Percentiles rank a stretch among this genome's conserved stretches.
Evolutionary conservation across 1,140 invertebrate species (phyloP).

Genomic region (Venustaconcha ellipsiformis): DNA sequence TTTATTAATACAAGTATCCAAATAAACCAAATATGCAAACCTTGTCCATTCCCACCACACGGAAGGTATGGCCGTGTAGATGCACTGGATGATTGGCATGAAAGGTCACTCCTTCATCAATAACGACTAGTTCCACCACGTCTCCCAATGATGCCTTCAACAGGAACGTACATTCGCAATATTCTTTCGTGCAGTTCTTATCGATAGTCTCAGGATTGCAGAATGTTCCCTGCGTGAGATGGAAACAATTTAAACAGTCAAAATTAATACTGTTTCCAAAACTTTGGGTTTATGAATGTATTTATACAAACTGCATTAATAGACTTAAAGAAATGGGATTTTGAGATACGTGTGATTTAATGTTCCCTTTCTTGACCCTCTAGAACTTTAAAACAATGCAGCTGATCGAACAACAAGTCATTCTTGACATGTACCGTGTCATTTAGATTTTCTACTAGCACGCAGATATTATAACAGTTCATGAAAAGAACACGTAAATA

Average conservation of each 20-base stretch:
- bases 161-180: constrained; percentile 47
- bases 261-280: no score
- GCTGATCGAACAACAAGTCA: not conserved
- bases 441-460: not conserved
- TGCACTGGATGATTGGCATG: constrained; percentile 78
- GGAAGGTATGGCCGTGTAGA: constrained; percentile 81
- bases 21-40: constrained; percentile 17
- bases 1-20: not conserved
- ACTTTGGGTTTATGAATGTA: no score
- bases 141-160: constrained; percentile 45
- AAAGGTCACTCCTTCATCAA: constrained; percentile 56
- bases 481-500: not conserved
- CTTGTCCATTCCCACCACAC: constrained; percentile 74
- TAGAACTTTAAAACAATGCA: not conserved
- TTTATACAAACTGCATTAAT: no score
- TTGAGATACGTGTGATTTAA: no score
- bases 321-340: no score
- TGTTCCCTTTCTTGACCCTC: not conserved
- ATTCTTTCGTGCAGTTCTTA: constrained; percentile 41
- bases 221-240: constrained; percentile 34
- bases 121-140: constrained; percentile 48
- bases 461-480: no score
- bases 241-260: no score
- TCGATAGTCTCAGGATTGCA: constrained; percentile 40
- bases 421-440: not conserved